These are phyloP conservation scores for Nemapogon koenigi DNA, from an alignment of 2,888 invertebrate genomes.

Conservation along the genomic window DNA sequence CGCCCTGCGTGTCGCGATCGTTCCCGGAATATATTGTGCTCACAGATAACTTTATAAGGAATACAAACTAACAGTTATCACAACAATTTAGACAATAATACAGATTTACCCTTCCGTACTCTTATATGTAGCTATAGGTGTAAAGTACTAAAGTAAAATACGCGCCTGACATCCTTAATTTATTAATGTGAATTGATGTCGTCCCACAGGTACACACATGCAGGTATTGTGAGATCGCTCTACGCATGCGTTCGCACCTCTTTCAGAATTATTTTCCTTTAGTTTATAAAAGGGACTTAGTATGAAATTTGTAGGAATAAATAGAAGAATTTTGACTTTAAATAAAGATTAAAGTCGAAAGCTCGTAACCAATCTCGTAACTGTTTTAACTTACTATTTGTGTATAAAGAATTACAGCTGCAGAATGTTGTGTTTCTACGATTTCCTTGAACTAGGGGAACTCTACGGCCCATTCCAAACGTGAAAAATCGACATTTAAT, in stretches of 20 bases:
- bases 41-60: too few relatives aligned
- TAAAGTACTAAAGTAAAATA: not conserved
- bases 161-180: conserved; percentile 9
- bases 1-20: not conserved
- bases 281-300: too few relatives aligned
- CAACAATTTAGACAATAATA: not conserved
- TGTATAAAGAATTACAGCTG: conserved; percentile 8
- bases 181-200: conserved; percentile 10
- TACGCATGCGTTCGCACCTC: too few relatives aligned
- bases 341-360: too few relatives aligned
- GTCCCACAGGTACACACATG: conserved; percentile 5
- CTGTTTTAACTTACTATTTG: too few relatives aligned
- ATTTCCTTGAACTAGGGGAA: conserved; percentile 7
- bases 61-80: too few relatives aligned
- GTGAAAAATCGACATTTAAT: conserved; percentile 40
- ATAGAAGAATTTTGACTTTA: too few relatives aligned
- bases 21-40: too few relatives aligned
- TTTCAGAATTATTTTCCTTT: too few relatives aligned
- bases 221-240: too few relatives aligned
- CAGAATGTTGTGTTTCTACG: conserved; percentile 6
- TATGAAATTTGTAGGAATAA: too few relatives aligned
- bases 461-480: conserved; percentile 21
- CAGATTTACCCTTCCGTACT: not conserved
- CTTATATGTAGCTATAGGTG: not conserved
- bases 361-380: too few relatives aligned